These are phyloP conservation scores for Coptodon bakossiorum DNA, from an alignment of 2,113 vertebrate genomes.

Conservation along the genomic window DNA sequence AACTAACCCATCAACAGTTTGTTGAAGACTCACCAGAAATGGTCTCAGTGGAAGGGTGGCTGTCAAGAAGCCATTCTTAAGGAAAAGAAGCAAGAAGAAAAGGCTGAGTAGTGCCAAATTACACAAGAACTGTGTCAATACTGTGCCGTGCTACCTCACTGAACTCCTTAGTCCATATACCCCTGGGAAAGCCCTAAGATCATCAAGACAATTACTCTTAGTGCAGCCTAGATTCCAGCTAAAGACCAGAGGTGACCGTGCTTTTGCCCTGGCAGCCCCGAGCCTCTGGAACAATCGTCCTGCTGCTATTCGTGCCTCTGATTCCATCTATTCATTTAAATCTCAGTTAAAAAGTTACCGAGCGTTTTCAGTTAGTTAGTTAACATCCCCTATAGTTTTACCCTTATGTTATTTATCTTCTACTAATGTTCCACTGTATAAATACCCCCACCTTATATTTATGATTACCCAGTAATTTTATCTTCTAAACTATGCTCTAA, in stretches of 20 bases:
- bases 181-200: too few species aligned
- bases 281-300: background rate
- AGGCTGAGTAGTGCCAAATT: background rate
- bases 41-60: background rate
- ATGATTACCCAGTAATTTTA: too few species aligned
- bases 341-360: too few species aligned
- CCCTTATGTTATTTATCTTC: too few species aligned
- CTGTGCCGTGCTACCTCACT: background rate
- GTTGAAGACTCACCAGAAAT: background rate
- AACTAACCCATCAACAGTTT: background rate
- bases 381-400: too few species aligned
- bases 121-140: background rate
- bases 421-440: too few species aligned
- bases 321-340: too few species aligned
- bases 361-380: too few species aligned
- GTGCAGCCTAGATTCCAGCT: background rate
- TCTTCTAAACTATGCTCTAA: too few species aligned
- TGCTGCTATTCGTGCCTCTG: background rate
- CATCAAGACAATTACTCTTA: background rate
- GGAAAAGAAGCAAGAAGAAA: background rate
- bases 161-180: background rate
- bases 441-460: too few species aligned
- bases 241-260: background rate
- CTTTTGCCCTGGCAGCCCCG: background rate
- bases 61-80: background rate